Conservation (phyloP, 2,113 vertebrate genomes). For the Piprites chloris region DNA sequence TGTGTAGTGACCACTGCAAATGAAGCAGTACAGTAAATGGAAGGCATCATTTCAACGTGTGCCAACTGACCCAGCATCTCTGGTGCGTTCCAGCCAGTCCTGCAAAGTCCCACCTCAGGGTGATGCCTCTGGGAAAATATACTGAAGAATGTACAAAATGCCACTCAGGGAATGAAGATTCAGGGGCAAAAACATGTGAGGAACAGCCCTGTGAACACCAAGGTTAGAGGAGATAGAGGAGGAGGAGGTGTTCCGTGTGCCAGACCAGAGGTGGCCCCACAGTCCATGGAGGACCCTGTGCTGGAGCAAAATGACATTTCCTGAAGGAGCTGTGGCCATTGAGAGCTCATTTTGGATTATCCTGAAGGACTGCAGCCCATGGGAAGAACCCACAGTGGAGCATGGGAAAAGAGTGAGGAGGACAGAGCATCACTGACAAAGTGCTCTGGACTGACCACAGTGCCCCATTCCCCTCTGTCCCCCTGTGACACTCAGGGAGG, state of each 20-base stretch:
- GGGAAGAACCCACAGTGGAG: background rate
- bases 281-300: background rate
- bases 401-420: background rate
- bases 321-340: background rate
- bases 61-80: background rate
- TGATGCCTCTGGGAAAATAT: background rate
- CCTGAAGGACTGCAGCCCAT: background rate
- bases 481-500: background rate
- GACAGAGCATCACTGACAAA: background rate
- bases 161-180: background rate
- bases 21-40: background rate
- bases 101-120: background rate
- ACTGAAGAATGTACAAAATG: background rate
- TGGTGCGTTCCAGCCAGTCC: background rate
- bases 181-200: rapidly evolving
- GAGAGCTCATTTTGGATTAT: background rate
- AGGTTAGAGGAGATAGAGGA: background rate
- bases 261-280: background rate
- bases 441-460: background rate
- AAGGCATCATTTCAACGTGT: background rate
- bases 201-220: background rate
- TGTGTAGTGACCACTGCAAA: background rate
- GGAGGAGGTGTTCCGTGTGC: background rate
- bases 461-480: background rate
- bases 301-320: background rate